Conservation (phyloP, 1,140 invertebrate genomes). For the Drosophila eugracilis region DNA sequence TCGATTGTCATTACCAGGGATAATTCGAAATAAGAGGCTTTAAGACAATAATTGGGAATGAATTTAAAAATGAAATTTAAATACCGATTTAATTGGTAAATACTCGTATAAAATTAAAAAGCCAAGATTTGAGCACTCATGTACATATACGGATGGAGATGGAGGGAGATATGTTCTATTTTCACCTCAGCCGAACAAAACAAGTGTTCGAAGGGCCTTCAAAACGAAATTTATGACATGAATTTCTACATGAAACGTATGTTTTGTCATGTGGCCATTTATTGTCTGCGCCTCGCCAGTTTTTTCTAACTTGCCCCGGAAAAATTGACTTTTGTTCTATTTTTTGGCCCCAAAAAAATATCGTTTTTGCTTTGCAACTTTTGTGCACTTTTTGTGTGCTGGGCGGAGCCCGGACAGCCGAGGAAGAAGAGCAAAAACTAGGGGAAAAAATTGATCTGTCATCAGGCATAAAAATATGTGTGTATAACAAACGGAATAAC, state of each 20-base stretch:
- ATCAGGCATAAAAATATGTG: conserved; percentile 65
- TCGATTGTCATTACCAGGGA: no score
- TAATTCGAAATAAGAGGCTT: no score
- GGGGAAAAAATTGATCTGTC: conserved; percentile 70
- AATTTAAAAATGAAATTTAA: no score
- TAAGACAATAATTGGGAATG: no score
- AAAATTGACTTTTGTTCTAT: conserved; percentile 65
- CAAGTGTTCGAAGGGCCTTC: conserved; percentile 45
- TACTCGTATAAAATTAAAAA: no score
- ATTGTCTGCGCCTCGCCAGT: conserved; percentile 57
- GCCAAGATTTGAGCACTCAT: no score
- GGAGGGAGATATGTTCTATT: neutral
- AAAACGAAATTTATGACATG: conserved; percentile 74
- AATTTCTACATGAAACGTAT: conserved; percentile 75
- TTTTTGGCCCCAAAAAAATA: conserved; percentile 46
- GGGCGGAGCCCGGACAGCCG: conserved; percentile 24
- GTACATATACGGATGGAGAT: no score
- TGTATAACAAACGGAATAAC: conserved; percentile 59
- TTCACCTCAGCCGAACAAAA: conserved; percentile 2
- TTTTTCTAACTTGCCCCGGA: conserved; percentile 4
- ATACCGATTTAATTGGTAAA: no score
- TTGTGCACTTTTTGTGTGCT: conserved; percentile 44
- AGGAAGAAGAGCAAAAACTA: conserved; percentile 54
- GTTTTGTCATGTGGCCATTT: conserved; percentile 79
- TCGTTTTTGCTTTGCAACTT: conserved; percentile 46